A percentile compares a stretch with the other conserved stretches of the same genome.
These are phyloP conservation scores for Colossoma macropomum DNA, from an alignment of 2,113 vertebrate genomes.

Conservation along the genomic window DNA sequence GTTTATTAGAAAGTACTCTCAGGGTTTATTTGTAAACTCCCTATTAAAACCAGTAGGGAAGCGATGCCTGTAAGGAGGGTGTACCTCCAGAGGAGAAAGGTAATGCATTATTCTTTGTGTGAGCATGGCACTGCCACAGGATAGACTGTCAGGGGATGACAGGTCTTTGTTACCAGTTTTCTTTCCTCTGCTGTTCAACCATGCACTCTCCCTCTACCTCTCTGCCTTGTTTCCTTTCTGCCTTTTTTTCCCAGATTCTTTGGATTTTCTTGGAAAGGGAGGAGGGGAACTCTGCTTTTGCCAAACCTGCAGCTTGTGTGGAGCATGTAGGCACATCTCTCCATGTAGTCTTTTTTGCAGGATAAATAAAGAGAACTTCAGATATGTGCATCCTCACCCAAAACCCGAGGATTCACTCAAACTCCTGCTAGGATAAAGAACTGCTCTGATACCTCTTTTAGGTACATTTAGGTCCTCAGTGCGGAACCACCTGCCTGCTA, in stretches of 20 bases:
- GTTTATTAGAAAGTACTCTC: constrained; percentile 50
- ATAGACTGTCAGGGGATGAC: constrained; percentile 62
- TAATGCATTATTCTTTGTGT: constrained; percentile 69
- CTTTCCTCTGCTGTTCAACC: constrained; percentile 46
- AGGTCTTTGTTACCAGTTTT: constrained; percentile 71
- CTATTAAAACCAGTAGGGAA: constrained; percentile 23
- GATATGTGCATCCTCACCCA: background rate
- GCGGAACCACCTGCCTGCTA: too few species aligned
- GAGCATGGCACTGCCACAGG: constrained; percentile 50
- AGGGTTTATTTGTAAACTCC: constrained; percentile 58
- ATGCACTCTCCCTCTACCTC: constrained; percentile 33
- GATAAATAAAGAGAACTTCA: constrained; percentile 16
- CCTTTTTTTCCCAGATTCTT: constrained; percentile 50
- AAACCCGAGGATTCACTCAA: too few species aligned
- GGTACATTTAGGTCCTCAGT: background rate
- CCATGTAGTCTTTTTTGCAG: constrained; percentile 5
- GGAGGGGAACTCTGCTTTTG: constrained; percentile 47
- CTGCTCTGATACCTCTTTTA: background rate
- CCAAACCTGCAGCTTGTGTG: constrained; percentile 5
- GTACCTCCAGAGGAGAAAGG: constrained; percentile 31
- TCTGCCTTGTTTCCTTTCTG: constrained; percentile 19
- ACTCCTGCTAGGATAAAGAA: background rate
- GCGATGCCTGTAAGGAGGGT: background rate
- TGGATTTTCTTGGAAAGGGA: constrained; percentile 61
- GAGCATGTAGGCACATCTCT: constrained; percentile 11